A percentile compares a stretch with the other conserved stretches of the same genome.
phyloP scores from a whole-genome alignment of 2,113 vertebrate species.

The Oenanthe oenanthe region DNA sequence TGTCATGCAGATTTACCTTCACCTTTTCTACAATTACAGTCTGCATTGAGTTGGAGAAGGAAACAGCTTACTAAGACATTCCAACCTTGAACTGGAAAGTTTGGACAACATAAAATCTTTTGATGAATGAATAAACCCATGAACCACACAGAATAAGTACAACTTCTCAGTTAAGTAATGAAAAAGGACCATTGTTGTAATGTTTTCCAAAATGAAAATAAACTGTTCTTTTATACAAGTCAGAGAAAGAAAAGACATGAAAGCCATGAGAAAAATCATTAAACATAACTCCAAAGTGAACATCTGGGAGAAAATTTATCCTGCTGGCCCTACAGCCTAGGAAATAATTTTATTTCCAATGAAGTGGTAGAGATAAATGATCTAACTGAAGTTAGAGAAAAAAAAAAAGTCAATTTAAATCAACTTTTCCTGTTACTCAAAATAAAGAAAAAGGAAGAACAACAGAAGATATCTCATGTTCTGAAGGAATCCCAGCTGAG shows the following conservation, averaged over 20 bases:
- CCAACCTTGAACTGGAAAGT: neutral
- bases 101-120: neutral
- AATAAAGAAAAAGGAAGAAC: neutral
- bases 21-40: neutral
- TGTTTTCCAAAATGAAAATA: neutral
- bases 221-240: neutral
- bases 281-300: slow-evolving; percentile 28
- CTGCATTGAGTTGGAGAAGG: neutral
- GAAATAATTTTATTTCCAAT: slow-evolving; percentile 1
- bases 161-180: neutral
- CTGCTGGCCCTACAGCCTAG: neutral
- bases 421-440: neutral
- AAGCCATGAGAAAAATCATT: slow-evolving; percentile 17
- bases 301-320: neutral
- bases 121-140: neutral
- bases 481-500: slow-evolving; percentile 14
- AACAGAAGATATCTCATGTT: neutral
- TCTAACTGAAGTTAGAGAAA: neutral
- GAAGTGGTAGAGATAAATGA: slow-evolving; percentile 25
- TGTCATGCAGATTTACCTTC: neutral
- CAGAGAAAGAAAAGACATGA: neutral
- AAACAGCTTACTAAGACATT: neutral
- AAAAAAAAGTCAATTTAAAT: neutral
- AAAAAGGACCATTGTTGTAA: neutral
- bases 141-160: neutral